Evolutionary conservation across 64 coral and sea anemone species (phyloP).

Genomic region (Orbicella faveolata): DNA sequence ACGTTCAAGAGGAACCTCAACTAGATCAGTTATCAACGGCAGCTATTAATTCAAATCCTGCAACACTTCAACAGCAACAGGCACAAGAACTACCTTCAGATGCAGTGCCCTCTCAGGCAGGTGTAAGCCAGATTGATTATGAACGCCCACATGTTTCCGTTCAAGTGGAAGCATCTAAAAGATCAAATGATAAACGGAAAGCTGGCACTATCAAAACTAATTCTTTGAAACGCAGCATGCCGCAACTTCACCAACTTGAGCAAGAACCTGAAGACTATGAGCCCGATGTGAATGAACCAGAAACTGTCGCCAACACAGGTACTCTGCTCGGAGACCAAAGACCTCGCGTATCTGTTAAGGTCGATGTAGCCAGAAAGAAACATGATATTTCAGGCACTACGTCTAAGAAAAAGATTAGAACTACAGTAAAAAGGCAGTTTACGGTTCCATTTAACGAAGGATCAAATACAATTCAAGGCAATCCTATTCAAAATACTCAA

Average conservation of each 20-base stretch:
- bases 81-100: background rate
- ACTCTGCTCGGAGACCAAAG: background rate
- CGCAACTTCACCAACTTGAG: background rate
- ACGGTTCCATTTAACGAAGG: background rate
- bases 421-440: background rate
- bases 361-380: conserved; percentile 28
- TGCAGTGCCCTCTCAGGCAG: background rate
- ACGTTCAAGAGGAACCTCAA: background rate
- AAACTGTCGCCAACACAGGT: background rate
- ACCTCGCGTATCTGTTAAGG: conserved; percentile 22
- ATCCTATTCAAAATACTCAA: background rate
- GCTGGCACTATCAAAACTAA: too few species aligned
- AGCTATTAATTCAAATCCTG: background rate
- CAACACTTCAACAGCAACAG: background rate
- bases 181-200: conserved; percentile 13
- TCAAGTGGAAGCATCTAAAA: conserved; percentile 54
- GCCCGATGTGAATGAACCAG: background rate
- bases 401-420: background rate
- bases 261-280: background rate
- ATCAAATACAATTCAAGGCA: background rate
- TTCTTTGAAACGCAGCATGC: background rate
- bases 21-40: background rate
- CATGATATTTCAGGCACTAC: background rate
- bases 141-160: conserved; percentile 46
- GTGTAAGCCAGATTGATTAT: background rate